phyloP scores from a whole-genome alignment of 2,888 invertebrate genomes.

The Gonocerus acuteangulatus region DNA sequence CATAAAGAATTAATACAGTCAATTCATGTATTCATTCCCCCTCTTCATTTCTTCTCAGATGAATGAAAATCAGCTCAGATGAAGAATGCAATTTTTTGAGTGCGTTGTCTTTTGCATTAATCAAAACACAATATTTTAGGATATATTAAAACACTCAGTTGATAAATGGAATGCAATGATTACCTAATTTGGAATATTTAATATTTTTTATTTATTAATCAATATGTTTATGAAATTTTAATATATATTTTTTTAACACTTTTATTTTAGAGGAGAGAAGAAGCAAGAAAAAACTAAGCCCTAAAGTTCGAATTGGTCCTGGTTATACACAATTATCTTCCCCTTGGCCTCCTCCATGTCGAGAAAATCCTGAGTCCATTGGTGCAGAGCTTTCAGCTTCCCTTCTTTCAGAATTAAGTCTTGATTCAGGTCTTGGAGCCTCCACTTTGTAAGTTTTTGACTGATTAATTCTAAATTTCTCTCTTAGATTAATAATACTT shows the following conservation, averaged over 20 bases:
- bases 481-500: too few relatives aligned
- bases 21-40: background rate
- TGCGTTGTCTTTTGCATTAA: too few relatives aligned
- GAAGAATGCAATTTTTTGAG: too few relatives aligned
- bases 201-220: too few relatives aligned
- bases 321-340: constrained; percentile 56
- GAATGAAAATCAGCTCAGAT: too few relatives aligned
- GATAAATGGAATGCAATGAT: too few relatives aligned
- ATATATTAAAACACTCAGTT: too few relatives aligned
- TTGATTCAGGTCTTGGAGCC: constrained; percentile 59
- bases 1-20: background rate
- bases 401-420: constrained; percentile 71
- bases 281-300: constrained; percentile 63
- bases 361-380: constrained; percentile 65
- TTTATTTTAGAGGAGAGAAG: constrained; percentile 42
- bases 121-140: too few relatives aligned
- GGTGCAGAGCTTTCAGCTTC: constrained; percentile 89
- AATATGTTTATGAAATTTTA: too few relatives aligned
- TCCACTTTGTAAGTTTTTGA: constrained; percentile 27
- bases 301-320: constrained; percentile 57
- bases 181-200: too few relatives aligned
- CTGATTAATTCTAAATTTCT: too few relatives aligned
- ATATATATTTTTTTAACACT: too few relatives aligned
- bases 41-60: background rate
- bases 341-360: constrained; percentile 40